Evolutionary conservation across 2,113 vertebrate species (phyloP).

Genomic region (Solenodon paradoxus): DNA sequence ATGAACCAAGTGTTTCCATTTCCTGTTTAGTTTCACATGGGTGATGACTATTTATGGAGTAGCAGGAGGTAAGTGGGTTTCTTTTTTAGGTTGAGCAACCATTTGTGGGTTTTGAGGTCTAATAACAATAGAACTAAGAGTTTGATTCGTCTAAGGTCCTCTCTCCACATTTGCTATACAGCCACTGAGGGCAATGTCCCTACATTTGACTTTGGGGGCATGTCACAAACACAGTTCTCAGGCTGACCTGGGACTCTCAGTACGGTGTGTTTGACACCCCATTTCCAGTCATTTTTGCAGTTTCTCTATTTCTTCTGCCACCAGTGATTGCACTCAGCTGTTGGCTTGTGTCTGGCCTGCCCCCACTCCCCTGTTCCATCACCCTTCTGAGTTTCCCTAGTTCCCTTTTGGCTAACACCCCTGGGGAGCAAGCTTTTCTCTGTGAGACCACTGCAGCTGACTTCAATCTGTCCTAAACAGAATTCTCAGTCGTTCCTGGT

Average conservation of each 20-base stretch:
- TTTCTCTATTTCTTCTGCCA: not conserved
- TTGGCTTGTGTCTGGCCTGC: not conserved
- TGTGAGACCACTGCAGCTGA: not conserved
- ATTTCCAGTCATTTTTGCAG: not conserved
- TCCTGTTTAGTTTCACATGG: constrained; percentile 62
- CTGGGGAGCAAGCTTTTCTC: not conserved
- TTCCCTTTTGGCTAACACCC: not conserved
- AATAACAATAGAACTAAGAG: constrained; percentile 28
- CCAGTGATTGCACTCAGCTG: not conserved
- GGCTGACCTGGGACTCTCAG: not conserved
- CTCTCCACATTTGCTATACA: not conserved
- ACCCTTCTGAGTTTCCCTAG: not conserved
- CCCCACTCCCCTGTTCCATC: not conserved
- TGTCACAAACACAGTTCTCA: not conserved
- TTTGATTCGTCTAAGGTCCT: not conserved
- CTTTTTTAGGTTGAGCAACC: constrained; percentile 57
- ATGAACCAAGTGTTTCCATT: constrained; percentile 46
- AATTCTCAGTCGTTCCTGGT: not conserved
- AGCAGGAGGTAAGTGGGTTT: not conserved
- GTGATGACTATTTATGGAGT: constrained; percentile 57
- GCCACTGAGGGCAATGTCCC: not conserved
- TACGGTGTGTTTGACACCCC: not conserved
- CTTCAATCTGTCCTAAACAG: not conserved
- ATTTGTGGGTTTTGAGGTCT: constrained; percentile 51
- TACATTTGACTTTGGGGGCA: not conserved